Evolutionary conservation across 2,797 vertebrate genomes (phyloP).

Genomic region (Mionectes olivaceus): DNA sequence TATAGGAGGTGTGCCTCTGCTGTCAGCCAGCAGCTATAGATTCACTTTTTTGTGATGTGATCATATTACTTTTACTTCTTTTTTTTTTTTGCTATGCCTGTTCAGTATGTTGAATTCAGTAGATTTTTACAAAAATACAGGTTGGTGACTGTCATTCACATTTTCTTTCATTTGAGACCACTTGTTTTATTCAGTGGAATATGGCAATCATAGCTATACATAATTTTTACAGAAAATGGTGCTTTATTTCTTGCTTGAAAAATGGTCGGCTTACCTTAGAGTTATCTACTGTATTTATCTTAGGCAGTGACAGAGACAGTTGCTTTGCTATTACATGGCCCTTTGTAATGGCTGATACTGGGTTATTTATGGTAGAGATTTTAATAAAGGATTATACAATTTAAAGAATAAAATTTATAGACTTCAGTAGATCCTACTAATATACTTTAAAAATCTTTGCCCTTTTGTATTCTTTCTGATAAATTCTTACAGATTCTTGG

Average conservation of each 20-base stretch:
- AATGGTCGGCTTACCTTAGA: conserved; percentile 24
- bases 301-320: conserved; percentile 32
- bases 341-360: conserved; percentile 25
- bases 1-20: conserved; percentile 34
- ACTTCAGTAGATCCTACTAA: neutral
- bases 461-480: conserved; percentile 9
- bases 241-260: conserved; percentile 53
- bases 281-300: conserved; percentile 48
- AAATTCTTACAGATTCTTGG: conserved; percentile 31
- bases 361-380: conserved; percentile 22
- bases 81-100: neutral
- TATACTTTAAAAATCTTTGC: conserved; percentile 20
- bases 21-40: conserved; percentile 7
- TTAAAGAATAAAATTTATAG: neutral
- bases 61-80: neutral
- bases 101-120: neutral
- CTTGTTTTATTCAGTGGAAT: conserved; percentile 40
- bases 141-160: neutral
- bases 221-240: conserved; percentile 56
- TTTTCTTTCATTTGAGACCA: neutral
- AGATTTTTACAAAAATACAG: conserved; percentile 26
- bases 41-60: neutral
- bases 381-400: conserved; percentile 33
- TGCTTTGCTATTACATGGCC: neutral
- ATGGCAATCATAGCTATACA: conserved; percentile 40